Evolutionary conservation across 2,113 vertebrate species (phyloP), one percentile per base, ranked within the genome.

Genomic region (Ammodramus savannarum): DNA sequence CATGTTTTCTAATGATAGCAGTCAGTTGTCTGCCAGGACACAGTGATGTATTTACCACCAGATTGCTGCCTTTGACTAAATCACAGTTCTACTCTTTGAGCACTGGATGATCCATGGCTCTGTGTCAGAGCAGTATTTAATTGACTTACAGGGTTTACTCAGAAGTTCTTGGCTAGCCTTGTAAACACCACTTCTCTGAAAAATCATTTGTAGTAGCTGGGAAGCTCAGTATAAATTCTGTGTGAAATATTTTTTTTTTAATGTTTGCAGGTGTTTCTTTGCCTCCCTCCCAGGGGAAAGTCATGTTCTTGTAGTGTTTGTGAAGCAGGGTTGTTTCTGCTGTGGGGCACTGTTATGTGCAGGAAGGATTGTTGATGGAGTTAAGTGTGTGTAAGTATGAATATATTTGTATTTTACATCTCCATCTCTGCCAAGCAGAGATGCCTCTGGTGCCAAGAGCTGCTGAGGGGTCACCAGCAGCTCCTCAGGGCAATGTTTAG

Each of bases 91-190:
- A 41, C 65, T 39, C 7, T 51, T 61, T 79, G 89, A 80, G 65
- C 65, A 48, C 54, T 54, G 85, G 82, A 61, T 95, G 84, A 93
- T 87, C 91, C 79, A 49, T 75, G 73, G 16, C 54, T 94, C 59
- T 2, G 7, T 55, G 34, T 86, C 4, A 73, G 62, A 89, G 54
- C 26, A 7, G 55, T 39, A 12, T 77, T 89, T 88, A 85, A 85
- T 79, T 75, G 84, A 75, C 80, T 92, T 67, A 20, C 32, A 43
- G n/a, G 32, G 55, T 92, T 97, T 83, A 31, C 72, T 63, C 25
- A 52, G 67, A 68, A 77, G 62, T 89, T 82, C 55, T 49, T 95
- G 93, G 20, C 67, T 48, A n/a, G 36, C 57, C 22, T 39, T 89
- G 46, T 93, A 65, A 96, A 69, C 44, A 46, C 32, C 10, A 31